Conservation (phyloP, 2,888 invertebrate species). For the Agonopterix arenella region DNA sequence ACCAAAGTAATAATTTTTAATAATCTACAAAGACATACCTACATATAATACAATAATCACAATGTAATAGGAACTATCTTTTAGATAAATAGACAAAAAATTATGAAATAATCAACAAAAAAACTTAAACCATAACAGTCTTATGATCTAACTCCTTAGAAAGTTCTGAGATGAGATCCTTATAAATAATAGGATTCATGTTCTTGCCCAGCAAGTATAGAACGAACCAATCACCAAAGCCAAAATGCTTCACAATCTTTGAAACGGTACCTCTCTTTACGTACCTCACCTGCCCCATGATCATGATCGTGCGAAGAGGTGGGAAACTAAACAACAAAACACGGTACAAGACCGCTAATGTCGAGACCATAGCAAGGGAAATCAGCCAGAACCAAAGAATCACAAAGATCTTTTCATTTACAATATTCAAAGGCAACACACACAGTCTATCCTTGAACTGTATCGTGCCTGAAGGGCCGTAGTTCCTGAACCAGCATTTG, state of each 20-base stretch:
- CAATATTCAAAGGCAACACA: slow-evolving; percentile 85
- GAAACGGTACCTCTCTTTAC: slow-evolving; percentile 71
- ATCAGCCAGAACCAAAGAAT: slow-evolving; percentile 87
- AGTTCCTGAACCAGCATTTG: slow-evolving; percentile 77
- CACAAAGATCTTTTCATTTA: slow-evolving; percentile 87
- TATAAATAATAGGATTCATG: slow-evolving; percentile 81
- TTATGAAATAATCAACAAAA: not conserved
- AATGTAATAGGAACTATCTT: not conserved
- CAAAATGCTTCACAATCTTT: slow-evolving; percentile 68
- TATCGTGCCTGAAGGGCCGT: slow-evolving; percentile 77
- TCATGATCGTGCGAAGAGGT: slow-evolving; percentile 77
- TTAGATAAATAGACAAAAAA: not conserved
- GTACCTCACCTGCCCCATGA: slow-evolving; percentile 77
- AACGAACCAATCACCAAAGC: slow-evolving; percentile 87
- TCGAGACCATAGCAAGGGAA: slow-evolving; percentile 77
- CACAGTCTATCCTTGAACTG: slow-evolving; percentile 81
- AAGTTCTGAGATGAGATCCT: slow-evolving; percentile 78
- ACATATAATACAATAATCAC: not conserved
- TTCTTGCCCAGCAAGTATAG: slow-evolving; percentile 86
- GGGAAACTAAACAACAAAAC: slow-evolving; percentile 72
- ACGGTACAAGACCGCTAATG: slow-evolving; percentile 81
- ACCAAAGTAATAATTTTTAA: not conserved
- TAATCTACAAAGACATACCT: not conserved
- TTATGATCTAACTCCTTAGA: slow-evolving; percentile 52
- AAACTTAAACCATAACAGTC: slow-evolving; percentile 39